Evolutionary conservation across 2,797 vertebrate species (phyloP).

Genomic region (Danio albolineatus): DNA sequence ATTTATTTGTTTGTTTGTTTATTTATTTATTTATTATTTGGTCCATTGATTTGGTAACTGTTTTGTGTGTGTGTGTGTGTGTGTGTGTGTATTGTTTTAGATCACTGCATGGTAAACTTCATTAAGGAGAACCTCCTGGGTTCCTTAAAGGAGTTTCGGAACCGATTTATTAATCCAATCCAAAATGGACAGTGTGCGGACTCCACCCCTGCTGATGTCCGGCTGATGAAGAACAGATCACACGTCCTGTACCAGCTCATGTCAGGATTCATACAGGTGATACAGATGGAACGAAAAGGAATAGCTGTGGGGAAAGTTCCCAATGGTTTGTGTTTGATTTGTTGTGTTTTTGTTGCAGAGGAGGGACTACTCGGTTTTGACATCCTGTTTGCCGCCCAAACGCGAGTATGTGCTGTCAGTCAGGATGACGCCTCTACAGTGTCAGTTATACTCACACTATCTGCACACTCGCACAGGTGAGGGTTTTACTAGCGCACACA

Average conservation of each 20-base stretch:
- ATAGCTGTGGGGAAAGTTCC: not conserved
- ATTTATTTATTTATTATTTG: too few species aligned
- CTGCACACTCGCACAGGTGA: conserved; percentile 88
- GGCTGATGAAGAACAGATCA: conserved; percentile 96
- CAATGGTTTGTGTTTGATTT: not conserved
- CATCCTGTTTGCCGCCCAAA: conserved; percentile 94
- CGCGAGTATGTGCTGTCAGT: conserved; percentile 93
- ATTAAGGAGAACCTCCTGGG: conserved; percentile 97
- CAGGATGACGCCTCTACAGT: conserved; percentile 89
- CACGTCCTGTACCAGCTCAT: conserved; percentile 94
- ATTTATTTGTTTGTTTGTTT: too few species aligned
- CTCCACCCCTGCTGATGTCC: conserved; percentile 90
- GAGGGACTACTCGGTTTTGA: conserved; percentile 92
- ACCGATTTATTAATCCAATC: conserved; percentile 97
- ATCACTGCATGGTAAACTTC: conserved; percentile 98
- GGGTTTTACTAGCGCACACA: conserved; percentile 15
- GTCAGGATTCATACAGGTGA: conserved; percentile 94
- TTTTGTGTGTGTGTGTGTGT: too few species aligned
- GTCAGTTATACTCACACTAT: conserved; percentile 89
- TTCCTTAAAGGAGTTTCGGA: conserved; percentile 91
- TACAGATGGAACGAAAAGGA: not conserved
- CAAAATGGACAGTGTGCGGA: conserved; percentile 97
- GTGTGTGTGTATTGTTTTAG: conserved; percentile 68
- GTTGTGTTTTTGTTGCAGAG: conserved; percentile 77
- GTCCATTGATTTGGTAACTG: too few species aligned